phyloP scores from a whole-genome alignment of 2,797 vertebrate genomes.

The Scarus forsteni region DNA sequence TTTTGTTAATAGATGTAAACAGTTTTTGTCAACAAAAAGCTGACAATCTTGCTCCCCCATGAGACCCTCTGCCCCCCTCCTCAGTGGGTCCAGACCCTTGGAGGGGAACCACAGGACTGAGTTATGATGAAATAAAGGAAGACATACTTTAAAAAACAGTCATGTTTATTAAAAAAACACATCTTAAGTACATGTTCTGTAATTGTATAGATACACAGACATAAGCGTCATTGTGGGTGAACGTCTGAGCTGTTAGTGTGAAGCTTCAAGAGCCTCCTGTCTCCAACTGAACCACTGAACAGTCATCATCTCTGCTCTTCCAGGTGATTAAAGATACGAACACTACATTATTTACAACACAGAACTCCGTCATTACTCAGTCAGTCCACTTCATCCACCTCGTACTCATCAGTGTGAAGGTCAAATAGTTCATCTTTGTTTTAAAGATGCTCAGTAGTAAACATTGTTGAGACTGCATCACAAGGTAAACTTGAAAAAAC shows the following conservation, averaged over 20 bases:
- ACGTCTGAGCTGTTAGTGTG: slow-evolving; percentile 9
- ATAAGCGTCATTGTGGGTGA: slow-evolving; percentile 8
- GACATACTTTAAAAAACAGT: slow-evolving; percentile 23
- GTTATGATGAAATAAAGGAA: slow-evolving; percentile 1
- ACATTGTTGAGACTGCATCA: slow-evolving; percentile 38
- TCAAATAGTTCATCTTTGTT: not conserved
- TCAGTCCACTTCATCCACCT: not conserved
- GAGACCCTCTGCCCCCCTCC: too few species aligned
- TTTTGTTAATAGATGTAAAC: too few species aligned
- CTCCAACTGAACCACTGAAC: slow-evolving; percentile 10
- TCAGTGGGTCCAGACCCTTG: too few species aligned
- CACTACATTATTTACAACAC: slow-evolving; percentile 47
- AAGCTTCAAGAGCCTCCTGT: slow-evolving; percentile 1
- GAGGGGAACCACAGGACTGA: too few species aligned
- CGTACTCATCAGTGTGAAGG: not conserved
- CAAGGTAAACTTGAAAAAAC: slow-evolving; percentile 28
- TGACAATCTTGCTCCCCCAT: too few species aligned
- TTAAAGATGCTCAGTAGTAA: slow-evolving; percentile 23
- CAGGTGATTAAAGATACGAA: slow-evolving; percentile 9
- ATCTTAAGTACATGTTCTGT: slow-evolving; percentile 35
- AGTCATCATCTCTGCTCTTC: slow-evolving; percentile 13
- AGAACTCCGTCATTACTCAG: not conserved
- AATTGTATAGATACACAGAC: slow-evolving; percentile 16
- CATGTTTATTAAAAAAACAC: slow-evolving; percentile 54
- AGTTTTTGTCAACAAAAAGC: too few species aligned